Evolutionary conservation across 2,888 invertebrate genomes (phyloP).

Genomic region (Adelphocoris suturalis): DNA sequence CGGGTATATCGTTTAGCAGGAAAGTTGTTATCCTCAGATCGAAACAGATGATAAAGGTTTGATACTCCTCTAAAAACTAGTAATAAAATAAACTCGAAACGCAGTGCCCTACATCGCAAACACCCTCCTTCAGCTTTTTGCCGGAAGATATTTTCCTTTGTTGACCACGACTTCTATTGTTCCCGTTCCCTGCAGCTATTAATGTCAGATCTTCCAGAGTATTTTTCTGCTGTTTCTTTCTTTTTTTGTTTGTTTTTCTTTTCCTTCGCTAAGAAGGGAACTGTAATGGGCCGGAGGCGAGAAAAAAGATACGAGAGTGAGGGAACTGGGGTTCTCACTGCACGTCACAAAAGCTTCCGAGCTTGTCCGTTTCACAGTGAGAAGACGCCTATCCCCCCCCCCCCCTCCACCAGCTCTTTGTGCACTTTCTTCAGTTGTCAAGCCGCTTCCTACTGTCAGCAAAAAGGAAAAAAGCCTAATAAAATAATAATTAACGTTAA

Average conservation of each 20-base stretch:
- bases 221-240: background rate
- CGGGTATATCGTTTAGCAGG: background rate
- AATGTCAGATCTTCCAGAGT: constrained; percentile 7
- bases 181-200: background rate
- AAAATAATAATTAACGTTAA: too few species aligned
- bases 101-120: background rate
- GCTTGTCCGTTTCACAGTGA: background rate
- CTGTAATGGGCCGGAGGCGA: constrained; percentile 16
- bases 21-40: background rate
- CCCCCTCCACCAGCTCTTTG: background rate
- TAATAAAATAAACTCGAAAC: background rate
- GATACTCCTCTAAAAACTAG: background rate
- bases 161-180: constrained; percentile 1
- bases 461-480: background rate
- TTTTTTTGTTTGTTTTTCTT: background rate
- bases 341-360: constrained; percentile 8
- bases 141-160: background rate
- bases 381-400: background rate
- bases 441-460: background rate
- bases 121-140: background rate
- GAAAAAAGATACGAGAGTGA: background rate
- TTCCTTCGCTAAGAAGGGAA: background rate
- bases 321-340: background rate
- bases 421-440: too few species aligned
- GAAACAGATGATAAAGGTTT: background rate